A percentile compares a stretch with the other conserved stretches of the same genome.
Evolutionary conservation across 2,113 vertebrate genomes (phyloP).

Genomic region (Oryzias melastigma): DNA sequence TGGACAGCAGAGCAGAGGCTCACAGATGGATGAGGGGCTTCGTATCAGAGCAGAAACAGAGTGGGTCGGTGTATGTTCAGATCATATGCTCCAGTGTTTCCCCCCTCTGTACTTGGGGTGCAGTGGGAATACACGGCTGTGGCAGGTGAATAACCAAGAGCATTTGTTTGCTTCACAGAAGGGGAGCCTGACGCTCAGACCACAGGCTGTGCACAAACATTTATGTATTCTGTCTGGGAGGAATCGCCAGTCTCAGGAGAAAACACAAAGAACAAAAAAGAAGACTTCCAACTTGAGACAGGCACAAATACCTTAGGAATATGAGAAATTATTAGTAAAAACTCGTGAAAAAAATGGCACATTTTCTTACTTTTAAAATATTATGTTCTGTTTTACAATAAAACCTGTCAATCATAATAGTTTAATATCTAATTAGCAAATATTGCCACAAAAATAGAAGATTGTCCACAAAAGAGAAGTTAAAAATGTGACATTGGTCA

Average conservation of each 20-base stretch:
- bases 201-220: constrained; percentile 45
- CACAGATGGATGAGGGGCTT: constrained; percentile 28
- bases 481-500: too few species aligned
- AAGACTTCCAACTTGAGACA: background rate
- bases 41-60: constrained; percentile 29
- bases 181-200: constrained; percentile 50
- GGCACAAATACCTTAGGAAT: background rate
- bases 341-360: background rate
- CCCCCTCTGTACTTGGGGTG: constrained; percentile 36
- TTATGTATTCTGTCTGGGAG: constrained; percentile 60
- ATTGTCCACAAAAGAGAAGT: too few species aligned
- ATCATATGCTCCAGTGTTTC: constrained; percentile 54
- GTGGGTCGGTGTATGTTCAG: constrained; percentile 44
- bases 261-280: constrained; percentile 29
- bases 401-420: too few species aligned
- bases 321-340: too few species aligned
- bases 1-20: constrained; percentile 17
- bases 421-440: too few species aligned
- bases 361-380: too few species aligned
- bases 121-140: constrained; percentile 60
- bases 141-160: constrained; percentile 63
- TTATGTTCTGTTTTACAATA: too few species aligned
- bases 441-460: too few species aligned
- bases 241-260: constrained; percentile 43
- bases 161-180: constrained; percentile 62